These are phyloP conservation scores for Lamellibrachia columna DNA, from an alignment of 2,888 invertebrate genomes.

Conservation along the genomic window DNA sequence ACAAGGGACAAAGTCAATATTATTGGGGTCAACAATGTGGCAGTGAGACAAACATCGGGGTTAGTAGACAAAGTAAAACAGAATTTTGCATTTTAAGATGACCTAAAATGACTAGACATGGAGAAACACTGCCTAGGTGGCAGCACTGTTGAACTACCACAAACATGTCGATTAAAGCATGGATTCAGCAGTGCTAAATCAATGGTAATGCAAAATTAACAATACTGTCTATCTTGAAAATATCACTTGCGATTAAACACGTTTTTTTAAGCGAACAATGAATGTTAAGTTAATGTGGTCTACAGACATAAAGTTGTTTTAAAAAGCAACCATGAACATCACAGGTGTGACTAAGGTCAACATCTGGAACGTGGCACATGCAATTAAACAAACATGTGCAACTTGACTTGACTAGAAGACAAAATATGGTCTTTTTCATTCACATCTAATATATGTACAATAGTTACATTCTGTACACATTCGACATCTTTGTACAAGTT, in stretches of 20 bases:
- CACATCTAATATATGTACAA: slow-evolving; percentile 9
- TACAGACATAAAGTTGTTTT: background rate
- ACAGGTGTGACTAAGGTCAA: background rate
- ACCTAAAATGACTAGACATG: background rate
- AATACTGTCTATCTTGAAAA: background rate
- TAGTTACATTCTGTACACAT: slow-evolving; percentile 16
- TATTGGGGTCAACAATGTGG: background rate
- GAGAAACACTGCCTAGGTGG: background rate
- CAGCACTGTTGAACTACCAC: background rate
- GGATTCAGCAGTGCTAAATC: background rate
- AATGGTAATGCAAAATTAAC: background rate
- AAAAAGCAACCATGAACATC: background rate
- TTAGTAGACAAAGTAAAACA: background rate
- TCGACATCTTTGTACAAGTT: slow-evolving; percentile 1
- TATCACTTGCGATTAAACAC: background rate
- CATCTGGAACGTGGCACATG: background rate
- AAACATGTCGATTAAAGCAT: background rate
- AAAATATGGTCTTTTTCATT: background rate
- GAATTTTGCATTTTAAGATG: background rate
- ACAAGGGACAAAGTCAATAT: background rate
- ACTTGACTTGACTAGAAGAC: background rate
- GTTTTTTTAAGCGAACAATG: background rate
- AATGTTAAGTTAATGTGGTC: background rate
- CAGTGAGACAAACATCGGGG: background rate
- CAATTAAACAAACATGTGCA: background rate